phyloP scores from a whole-genome alignment of 2,113 vertebrate species.

The Aspiorhynchus laticeps region DNA sequence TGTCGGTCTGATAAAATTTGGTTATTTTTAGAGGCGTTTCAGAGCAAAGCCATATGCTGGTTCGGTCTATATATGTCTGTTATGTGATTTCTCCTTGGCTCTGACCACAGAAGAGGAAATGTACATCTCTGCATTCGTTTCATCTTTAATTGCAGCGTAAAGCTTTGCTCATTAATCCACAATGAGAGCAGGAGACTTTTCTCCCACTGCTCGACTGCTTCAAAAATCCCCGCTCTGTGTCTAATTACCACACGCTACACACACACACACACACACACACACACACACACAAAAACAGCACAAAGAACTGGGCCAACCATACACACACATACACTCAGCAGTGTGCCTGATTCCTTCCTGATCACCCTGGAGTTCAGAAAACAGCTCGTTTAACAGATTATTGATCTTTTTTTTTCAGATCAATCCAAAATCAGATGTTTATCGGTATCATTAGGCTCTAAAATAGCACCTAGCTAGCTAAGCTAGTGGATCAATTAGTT shows the following conservation, averaged over 20 bases:
- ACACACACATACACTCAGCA: background rate
- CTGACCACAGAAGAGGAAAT: constrained; percentile 31
- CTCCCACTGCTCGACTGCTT: constrained; percentile 35
- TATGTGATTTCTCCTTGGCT: constrained; percentile 5
- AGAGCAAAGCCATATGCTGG: background rate
- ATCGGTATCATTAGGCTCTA: background rate
- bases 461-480: background rate
- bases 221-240: constrained; percentile 27
- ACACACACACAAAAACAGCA: background rate
- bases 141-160: constrained; percentile 45
- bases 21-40: background rate
- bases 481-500: constrained; percentile 33
- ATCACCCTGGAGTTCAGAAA: constrained; percentile 10
- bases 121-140: constrained; percentile 43
- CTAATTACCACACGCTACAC: constrained; percentile 39
- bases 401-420: background rate
- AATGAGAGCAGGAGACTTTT: constrained; percentile 15
- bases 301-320: constrained; percentile 22
- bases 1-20: background rate
- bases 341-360: background rate
- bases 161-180: constrained; percentile 47
- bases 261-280: background rate
- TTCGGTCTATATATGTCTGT: background rate
- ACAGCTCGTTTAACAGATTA: constrained; percentile 17
- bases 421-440: constrained; percentile 7